Base-by-base conservation (phyloP, 2,797 vertebrate species). In the Pelodytes ibericus region DNA sequence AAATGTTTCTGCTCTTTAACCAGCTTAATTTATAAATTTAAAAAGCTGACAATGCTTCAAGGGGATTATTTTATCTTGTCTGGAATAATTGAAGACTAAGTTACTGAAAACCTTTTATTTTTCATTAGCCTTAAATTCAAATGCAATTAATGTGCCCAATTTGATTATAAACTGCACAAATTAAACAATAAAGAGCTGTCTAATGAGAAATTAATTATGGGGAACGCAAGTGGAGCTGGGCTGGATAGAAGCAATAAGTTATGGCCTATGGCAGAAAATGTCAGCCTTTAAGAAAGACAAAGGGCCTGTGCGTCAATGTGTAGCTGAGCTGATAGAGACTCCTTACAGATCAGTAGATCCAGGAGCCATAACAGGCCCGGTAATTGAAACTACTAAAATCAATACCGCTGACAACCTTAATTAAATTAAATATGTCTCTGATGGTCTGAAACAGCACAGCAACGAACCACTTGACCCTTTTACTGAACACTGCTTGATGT, bases 141-240 rank as follows among this genome's bases (percentile, higher is more conserved):
- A 91, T 90, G 93, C 95, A 95, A 98, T 98, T 97, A 98, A 98
- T 98, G 96, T 97, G 96, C 95, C 95, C 95, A 96, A 98, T 98
- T 98, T 98, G 95, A 97, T 98, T 96, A 95, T 89, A 95, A 96
- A 95, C 92, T 91, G 96, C 97, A 95, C 96, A 98, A 98, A 98
- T 99, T 98, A 97, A 99, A 98, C 96, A 99, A 98, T 98, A 99
- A 98, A 98, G 96, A 96, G 89, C 96, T 98, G 96, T 99, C 97
- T 97, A 96, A 98, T 97, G 95, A 96, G 95, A 95, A 96, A 96
- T 98, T 99, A 96, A 98, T 98, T 97, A 98, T 95, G 95, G 94
- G 93, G 90, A 93, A 92, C 90, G 89, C 91, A 93, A 94, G 94
- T 94, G 92, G 90, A 92, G 90, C 86, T 78, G 86, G 92, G 91